A percentile compares a stretch with the other conserved stretches of the same genome.
phyloP scores from a whole-genome alignment of 2,113 vertebrate species.

The Hydrochoerus hydrochaeris region DNA sequence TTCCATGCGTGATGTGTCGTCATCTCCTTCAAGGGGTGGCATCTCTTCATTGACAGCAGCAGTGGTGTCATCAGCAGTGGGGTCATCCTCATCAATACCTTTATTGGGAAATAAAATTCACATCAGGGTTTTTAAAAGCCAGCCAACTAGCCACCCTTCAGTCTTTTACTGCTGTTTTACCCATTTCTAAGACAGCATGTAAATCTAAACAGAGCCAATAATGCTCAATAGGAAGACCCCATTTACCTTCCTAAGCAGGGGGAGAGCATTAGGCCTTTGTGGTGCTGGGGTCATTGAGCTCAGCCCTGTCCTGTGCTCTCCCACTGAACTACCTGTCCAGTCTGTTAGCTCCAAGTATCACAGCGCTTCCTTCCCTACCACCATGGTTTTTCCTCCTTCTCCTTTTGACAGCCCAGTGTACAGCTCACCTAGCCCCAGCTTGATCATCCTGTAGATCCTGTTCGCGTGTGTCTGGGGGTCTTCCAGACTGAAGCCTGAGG shows the following conservation, averaged over 20 bases:
- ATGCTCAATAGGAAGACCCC: no score
- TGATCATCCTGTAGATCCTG: constrained; percentile 95
- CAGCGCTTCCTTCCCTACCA: neutral
- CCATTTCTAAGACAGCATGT: accelerated
- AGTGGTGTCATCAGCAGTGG: constrained; percentile 88
- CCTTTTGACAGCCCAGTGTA: neutral
- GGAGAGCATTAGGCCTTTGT: accelerated
- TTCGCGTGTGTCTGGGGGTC: constrained; percentile 93
- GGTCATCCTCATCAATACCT: constrained; percentile 98
- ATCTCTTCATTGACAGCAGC: constrained; percentile 93
- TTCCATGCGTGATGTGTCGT: constrained; percentile 97
- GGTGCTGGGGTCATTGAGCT: neutral
- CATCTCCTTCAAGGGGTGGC: constrained; percentile 96
- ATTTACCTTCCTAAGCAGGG: neutral
- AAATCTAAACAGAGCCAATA: neutral
- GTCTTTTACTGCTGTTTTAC: accelerated
- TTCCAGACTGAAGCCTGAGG: constrained; percentile 91
- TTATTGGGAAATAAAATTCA: neutral
- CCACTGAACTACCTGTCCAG: neutral
- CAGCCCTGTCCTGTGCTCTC: neutral
- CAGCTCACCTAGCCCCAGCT: constrained; percentile 93
- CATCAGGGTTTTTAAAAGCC: neutral
- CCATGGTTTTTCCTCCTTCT: no score
- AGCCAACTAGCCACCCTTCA: accelerated
- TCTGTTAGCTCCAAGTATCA: no score